These are phyloP conservation scores for Phalacrocorax pelagicus DNA, from an alignment of 2,113 vertebrate species.

Conservation along the genomic window DNA sequence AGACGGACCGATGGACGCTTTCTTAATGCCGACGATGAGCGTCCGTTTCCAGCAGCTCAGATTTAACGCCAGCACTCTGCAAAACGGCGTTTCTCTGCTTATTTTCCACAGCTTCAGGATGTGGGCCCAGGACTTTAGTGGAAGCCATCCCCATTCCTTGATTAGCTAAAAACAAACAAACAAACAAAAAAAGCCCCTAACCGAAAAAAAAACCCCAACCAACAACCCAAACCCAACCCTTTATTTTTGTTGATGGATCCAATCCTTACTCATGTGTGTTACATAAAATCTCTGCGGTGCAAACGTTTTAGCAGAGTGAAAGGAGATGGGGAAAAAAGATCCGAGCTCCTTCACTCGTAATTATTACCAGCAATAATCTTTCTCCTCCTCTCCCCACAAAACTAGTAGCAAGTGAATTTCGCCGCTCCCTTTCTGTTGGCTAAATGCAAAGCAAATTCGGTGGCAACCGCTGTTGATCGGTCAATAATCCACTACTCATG, in stretches of 20 bases:
- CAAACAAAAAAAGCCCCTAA: too few species aligned
- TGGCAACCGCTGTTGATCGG: neutral
- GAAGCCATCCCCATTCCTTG: neutral
- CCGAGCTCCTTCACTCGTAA: neutral
- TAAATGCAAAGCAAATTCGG: neutral
- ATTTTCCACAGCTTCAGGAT: neutral
- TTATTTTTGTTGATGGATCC: neutral
- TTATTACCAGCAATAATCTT: neutral
- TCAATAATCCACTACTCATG: neutral
- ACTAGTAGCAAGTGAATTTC: neutral
- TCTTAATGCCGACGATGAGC: neutral
- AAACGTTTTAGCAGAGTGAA: neutral
- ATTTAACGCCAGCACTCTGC: neutral
- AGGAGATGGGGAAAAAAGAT: neutral
- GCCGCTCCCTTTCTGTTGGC: neutral
- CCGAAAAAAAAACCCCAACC: neutral
- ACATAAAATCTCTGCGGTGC: accelerated
- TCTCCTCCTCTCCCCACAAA: neutral
- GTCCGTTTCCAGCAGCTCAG: neutral
- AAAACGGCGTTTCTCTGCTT: neutral
- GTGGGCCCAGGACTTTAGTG: neutral
- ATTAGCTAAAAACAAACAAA: neutral
- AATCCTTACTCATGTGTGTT: neutral
- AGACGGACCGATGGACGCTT: neutral
- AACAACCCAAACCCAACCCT: neutral